Conservation (phyloP, 2,888 invertebrate species). For the Acleris holmiana region DNA sequence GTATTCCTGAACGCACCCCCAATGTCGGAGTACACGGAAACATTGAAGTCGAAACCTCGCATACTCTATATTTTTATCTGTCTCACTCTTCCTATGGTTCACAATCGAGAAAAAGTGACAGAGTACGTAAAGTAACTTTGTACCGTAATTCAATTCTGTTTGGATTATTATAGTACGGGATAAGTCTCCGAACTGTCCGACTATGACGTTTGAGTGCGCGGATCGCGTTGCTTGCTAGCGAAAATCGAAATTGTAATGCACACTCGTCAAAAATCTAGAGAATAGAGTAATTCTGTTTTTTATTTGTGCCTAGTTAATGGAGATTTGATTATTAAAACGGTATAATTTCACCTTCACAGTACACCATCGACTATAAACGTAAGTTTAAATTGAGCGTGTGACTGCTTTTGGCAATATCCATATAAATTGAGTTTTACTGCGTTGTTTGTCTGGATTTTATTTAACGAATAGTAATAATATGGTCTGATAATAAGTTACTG, state of each 20-base stretch:
- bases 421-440: conserved; percentile 15
- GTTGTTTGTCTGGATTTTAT: conserved; percentile 12
- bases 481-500: not conserved
- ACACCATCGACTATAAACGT: conserved; percentile 21
- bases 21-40: too few species aligned
- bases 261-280: not conserved
- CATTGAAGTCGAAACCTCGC: too few species aligned
- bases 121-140: too few species aligned
- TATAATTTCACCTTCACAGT: conserved; percentile 12
- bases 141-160: not conserved
- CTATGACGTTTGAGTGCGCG: not conserved
- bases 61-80: too few species aligned
- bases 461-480: not conserved
- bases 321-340: not conserved
- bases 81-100: too few species aligned
- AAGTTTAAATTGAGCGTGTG: conserved; percentile 27
- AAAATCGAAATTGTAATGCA: not conserved
- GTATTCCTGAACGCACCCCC: too few species aligned
- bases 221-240: not conserved
- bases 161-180: too few species aligned
- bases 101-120: too few species aligned
- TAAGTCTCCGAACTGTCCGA: too few species aligned
- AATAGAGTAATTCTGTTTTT: conserved; percentile 13
- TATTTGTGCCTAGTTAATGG: conserved; percentile 18
- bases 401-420: conserved; percentile 15